Evolutionary conservation across 1,140 invertebrate species (phyloP).

Genomic region (Hyles euphorbiae): DNA sequence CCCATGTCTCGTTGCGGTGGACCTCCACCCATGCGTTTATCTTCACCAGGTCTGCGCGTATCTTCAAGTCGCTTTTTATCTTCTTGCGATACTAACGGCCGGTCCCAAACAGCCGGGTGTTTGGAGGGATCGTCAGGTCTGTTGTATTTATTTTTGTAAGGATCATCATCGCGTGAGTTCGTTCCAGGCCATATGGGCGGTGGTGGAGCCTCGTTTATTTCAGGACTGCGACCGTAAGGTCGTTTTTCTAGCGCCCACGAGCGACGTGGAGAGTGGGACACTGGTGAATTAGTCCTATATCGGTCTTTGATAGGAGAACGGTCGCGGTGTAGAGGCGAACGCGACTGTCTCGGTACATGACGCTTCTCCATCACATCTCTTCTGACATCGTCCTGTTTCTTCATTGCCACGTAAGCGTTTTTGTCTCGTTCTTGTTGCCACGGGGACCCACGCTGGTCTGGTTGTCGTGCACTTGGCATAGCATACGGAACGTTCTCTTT

Average conservation of each 20-base stretch:
- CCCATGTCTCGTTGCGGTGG: background rate
- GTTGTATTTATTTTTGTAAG: background rate
- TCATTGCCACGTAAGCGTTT: constrained; percentile 20
- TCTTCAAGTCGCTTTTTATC: constrained; percentile 14
- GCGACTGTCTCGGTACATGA: constrained; percentile 18
- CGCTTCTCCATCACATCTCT: constrained; percentile 11
- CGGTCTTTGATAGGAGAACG: constrained; percentile 48
- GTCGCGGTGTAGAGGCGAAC: constrained; percentile 48
- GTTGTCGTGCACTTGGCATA: constrained; percentile 25
- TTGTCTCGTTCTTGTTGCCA: constrained; percentile 42
- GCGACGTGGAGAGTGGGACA: constrained; percentile 48
- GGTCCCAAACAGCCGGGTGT: constrained; percentile 22
- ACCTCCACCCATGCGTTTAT: background rate
- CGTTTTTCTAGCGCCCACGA: constrained; percentile 62
- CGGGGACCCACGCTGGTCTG: constrained; percentile 13
- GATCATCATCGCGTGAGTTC: constrained; percentile 4
- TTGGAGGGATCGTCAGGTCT: constrained; percentile 15
- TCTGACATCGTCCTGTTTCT: constrained; percentile 35
- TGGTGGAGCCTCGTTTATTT: constrained; percentile 40
- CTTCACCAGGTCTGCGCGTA: background rate
- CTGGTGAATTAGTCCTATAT: constrained; percentile 48
- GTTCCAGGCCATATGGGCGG: constrained; percentile 54
- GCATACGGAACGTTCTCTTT: constrained; percentile 42
- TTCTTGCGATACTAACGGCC: constrained; percentile 11
- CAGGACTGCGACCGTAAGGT: constrained; percentile 34